These are phyloP conservation scores for Aleadryas rufinucha DNA, from an alignment of 2,113 vertebrate genomes.

Conservation along the genomic window DNA sequence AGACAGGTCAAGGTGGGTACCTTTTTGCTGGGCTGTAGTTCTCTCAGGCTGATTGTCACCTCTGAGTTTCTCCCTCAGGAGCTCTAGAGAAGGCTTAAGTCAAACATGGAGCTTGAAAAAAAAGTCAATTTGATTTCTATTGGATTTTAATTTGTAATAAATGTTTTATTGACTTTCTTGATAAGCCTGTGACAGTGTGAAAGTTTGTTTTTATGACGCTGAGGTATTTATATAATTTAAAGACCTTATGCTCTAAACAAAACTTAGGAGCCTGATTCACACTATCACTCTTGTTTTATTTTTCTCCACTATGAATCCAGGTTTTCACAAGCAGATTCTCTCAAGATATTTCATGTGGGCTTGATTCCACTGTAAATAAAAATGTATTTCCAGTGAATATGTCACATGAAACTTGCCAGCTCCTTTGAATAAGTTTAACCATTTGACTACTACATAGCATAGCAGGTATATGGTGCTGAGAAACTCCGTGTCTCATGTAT, in stretches of 20 bases:
- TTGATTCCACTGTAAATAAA: slow-evolving; percentile 27
- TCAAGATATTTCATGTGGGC: neutral
- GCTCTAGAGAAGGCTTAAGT: neutral
- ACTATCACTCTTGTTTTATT: slow-evolving; percentile 18
- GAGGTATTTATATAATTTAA: neutral
- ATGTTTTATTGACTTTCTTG: slow-evolving; percentile 21
- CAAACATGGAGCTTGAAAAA: slow-evolving; percentile 15
- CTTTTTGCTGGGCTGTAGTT: neutral
- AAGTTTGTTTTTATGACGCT: slow-evolving; percentile 14
- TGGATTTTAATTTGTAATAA: slow-evolving; percentile 54
- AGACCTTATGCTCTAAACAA: slow-evolving; percentile 6
- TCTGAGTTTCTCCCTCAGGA: neutral
- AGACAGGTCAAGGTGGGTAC: neutral
- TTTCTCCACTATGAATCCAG: neutral
- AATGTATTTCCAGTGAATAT: slow-evolving; percentile 34
- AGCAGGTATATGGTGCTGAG: neutral
- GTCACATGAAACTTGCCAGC: neutral
- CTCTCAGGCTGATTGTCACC: neutral
- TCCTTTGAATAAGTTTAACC: neutral
- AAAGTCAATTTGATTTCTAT: neutral
- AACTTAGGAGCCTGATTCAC: neutral
- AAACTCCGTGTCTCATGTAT: neutral
- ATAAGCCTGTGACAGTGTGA: slow-evolving; percentile 12
- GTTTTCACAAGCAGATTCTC: slow-evolving; percentile 30
- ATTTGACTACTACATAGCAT: neutral